These are phyloP conservation scores for Agonopterix heracliana DNA, from an alignment of 2,888 invertebrate species.

Conservation along the genomic window DNA sequence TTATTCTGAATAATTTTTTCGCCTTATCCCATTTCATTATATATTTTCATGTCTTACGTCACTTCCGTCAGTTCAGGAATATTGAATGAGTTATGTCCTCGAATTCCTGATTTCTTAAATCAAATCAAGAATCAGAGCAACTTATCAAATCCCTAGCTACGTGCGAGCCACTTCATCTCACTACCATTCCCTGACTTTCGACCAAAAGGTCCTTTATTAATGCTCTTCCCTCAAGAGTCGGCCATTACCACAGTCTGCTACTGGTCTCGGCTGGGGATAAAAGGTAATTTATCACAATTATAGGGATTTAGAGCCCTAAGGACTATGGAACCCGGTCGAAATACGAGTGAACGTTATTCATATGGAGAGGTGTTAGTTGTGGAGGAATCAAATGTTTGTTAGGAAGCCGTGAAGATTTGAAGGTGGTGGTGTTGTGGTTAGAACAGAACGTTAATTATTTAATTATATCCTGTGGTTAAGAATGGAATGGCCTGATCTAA, in stretches of 20 bases:
- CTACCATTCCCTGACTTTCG: background rate
- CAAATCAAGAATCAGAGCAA: background rate
- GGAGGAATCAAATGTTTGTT: too few relatives aligned
- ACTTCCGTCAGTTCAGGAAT: too few relatives aligned
- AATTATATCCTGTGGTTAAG: too few relatives aligned
- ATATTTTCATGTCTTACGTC: too few relatives aligned
- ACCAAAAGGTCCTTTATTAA: slow-evolving; percentile 48
- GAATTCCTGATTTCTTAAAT: too few relatives aligned
- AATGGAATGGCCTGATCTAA: too few relatives aligned
- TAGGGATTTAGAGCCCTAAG: slow-evolving; percentile 33
- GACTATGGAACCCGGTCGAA: slow-evolving; percentile 1
- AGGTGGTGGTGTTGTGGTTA: too few relatives aligned
- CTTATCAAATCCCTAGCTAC: background rate
- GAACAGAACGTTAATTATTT: too few relatives aligned
- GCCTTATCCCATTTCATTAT: too few relatives aligned
- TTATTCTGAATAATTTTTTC: too few relatives aligned
- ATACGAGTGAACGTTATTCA: slow-evolving; percentile 5
- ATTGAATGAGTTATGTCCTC: too few relatives aligned
- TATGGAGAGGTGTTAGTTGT: background rate
- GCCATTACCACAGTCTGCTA: slow-evolving; percentile 64
- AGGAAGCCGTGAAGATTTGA: too few relatives aligned
- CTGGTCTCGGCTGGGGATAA: slow-evolving; percentile 47
- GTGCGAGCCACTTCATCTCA: background rate
- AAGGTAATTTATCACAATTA: slow-evolving; percentile 69
- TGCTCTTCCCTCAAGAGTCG: slow-evolving; percentile 41